Evolutionary conservation across 2,888 invertebrate species (phyloP).

Genomic region (Conomelus anceps): DNA sequence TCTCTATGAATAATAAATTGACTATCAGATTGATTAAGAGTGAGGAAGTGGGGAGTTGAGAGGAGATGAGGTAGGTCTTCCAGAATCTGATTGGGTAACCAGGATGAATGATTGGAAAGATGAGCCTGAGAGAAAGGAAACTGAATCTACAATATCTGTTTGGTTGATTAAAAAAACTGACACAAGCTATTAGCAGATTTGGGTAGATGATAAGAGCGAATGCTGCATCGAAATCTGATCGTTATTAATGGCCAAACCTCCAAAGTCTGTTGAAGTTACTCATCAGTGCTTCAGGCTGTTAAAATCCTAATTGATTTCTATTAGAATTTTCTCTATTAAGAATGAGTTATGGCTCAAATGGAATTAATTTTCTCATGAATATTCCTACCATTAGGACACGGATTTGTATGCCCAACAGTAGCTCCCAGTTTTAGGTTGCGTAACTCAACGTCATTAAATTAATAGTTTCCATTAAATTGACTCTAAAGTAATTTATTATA

Average conservation of each 20-base stretch:
- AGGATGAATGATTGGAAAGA: background rate
- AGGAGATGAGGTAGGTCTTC: background rate
- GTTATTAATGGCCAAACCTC: background rate
- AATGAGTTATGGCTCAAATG: background rate
- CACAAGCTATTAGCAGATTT: background rate
- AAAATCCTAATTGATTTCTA: slow-evolving; percentile 9
- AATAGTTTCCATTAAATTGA: background rate
- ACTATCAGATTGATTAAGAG: background rate
- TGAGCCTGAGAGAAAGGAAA: background rate
- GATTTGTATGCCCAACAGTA: background rate
- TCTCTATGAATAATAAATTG: background rate
- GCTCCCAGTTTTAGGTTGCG: background rate
- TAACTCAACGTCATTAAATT: background rate
- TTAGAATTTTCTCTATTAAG: background rate
- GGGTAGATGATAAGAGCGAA: background rate
- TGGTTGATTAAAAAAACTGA: background rate
- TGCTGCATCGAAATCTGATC: background rate
- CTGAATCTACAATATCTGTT: background rate
- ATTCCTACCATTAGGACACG: background rate
- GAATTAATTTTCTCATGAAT: background rate
- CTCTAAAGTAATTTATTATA: background rate
- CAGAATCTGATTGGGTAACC: background rate
- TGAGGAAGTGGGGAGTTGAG: background rate
- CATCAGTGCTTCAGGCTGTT: background rate
- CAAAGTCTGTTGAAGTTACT: background rate